These are phyloP conservation scores for Pedionomus torquatus DNA, from an alignment of 2,113 vertebrate genomes.

Conservation along the genomic window DNA sequence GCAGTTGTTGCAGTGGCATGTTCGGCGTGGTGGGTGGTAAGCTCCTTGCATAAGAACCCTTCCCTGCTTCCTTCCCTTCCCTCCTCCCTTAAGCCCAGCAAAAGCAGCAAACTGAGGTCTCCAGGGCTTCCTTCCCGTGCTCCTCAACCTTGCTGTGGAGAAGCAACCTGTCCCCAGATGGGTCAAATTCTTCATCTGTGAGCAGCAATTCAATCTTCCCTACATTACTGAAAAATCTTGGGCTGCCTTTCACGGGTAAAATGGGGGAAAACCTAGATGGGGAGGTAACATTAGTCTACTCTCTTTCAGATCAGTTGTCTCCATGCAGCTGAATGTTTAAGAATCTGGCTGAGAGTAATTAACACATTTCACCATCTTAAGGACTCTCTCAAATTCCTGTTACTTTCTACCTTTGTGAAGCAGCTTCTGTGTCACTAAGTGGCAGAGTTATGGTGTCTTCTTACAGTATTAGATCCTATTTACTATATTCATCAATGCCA, in stretches of 20 bases:
- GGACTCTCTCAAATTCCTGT: neutral
- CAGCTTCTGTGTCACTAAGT: neutral
- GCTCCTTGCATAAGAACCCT: neutral
- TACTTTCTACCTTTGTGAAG: neutral
- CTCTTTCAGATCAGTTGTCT: neutral
- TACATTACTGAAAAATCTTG: neutral
- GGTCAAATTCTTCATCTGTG: neutral
- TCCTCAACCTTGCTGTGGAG: neutral
- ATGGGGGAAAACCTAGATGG: neutral
- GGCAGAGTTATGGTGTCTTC: neutral
- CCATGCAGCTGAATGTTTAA: neutral
- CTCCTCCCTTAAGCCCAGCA: accelerated
- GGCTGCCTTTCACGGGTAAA: neutral
- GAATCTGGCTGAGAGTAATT: neutral
- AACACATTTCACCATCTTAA: neutral
- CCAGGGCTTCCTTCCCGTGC: neutral
- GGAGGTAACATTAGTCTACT: neutral
- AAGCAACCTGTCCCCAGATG: neutral
- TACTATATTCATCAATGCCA: neutral
- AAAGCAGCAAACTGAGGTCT: neutral
- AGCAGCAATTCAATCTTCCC: neutral
- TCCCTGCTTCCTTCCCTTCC: neutral
- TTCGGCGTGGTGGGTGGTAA: neutral
- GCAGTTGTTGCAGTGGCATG: neutral
- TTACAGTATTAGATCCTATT: neutral